Percentiles rank a stretch among this genome's conserved stretches.
Evolutionary conservation across 2,888 invertebrate genomes (phyloP).

Genomic region (Tipula vernalis): DNA sequence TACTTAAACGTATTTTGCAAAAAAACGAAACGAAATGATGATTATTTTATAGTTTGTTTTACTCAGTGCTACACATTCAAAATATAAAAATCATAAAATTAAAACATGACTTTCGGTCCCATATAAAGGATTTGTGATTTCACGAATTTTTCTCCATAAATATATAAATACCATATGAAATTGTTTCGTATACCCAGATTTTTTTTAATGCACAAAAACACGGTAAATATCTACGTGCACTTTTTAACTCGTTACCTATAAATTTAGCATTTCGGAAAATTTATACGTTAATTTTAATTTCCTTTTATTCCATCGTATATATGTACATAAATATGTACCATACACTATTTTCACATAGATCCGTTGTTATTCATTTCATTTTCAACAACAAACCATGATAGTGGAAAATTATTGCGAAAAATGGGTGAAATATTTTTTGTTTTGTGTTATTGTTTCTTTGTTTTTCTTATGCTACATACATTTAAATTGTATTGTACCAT

Average conservation of each 20-base stretch:
- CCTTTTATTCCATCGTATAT: not conserved
- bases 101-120: too few species aligned
- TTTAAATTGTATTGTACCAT: not conserved
- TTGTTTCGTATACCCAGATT: not conserved
- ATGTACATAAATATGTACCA: not conserved
- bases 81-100: too few species aligned
- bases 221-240: not conserved
- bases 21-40: too few species aligned
- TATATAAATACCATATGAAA: not conserved
- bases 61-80: too few species aligned
- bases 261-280: not conserved
- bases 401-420: not conserved
- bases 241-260: not conserved
- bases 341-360: not conserved
- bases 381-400: not conserved
- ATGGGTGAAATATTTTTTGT: not conserved
- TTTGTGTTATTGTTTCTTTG: not conserved
- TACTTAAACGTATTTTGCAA: too few species aligned
- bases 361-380: not conserved
- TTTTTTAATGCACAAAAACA: not conserved
- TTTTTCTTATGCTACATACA: not conserved
- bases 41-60: too few species aligned
- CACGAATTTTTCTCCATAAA: too few species aligned
- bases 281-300: not conserved
- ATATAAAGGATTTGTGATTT: too few species aligned